Base-by-base conservation (phyloP, 1,140 invertebrate species). In the Penaeus japonicus region DNA sequence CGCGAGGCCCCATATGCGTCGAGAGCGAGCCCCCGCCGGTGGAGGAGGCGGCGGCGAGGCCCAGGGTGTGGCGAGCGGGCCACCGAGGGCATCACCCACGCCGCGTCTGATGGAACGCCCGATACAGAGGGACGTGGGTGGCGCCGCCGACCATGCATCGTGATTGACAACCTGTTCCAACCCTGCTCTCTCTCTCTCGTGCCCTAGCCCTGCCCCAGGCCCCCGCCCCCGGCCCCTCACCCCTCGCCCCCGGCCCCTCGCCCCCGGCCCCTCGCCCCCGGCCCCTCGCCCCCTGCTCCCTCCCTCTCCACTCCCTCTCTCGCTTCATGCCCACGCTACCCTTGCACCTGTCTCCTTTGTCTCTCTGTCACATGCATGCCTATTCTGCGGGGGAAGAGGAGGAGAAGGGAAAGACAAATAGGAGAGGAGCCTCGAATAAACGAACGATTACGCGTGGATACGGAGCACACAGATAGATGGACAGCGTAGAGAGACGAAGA, bases 91-190 rank as follows among this genome's bases (percentile, higher is more conserved):
- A 55, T 12, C 47, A 81, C 47, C 79, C 39, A 30, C 47, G 79
- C 39, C 53, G 53, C 22, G 7, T 18, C 55, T 83, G 81, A 83
- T 83, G 81, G 81, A 20, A 22, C 81, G 65, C 81, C 81, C 65
- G 81, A 83, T 83, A 83, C n/a, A 65, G 81, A 18, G 32, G 57
- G 57, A 32, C 53, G 81, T 83, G 81, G 81, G 81, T 59, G 81
- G 81, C 81, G 22, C 30, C 73, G 27, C 73, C 39, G 20, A n/a
- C n/a, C 57, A 17, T 35, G 24, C n/a, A 27, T 17, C 47, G 47
- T 81, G 79, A 81, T 83, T 83, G 57, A 62, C 81, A 83, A 83
- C 81, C 81, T 83, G n/a, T 83, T 62, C 81, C 81, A 62, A 59
- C 81, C 54, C 79, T 54, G 7, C 81, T 81, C 22, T 15, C 77